Evolutionary conservation across 2,797 vertebrate species (phyloP), one percentile per base, ranked within the genome.

Genomic region (Helicolenus hilgendorfi): DNA sequence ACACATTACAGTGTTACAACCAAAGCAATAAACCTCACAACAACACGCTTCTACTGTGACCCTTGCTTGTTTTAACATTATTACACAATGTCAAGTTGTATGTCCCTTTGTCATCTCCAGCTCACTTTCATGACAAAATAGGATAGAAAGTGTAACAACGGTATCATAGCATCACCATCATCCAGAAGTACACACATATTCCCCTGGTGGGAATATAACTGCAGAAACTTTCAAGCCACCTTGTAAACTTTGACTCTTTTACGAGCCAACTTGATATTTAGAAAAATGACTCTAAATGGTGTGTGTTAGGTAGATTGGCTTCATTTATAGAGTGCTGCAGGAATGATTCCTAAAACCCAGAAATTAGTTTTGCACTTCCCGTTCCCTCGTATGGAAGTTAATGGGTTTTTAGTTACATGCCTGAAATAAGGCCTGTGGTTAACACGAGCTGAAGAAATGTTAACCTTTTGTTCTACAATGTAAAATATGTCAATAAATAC

Each of bases 1-100:
- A 69, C 3, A 87, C 11, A 69, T 53, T 53, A 53, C 0, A 9
- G n/a, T 20, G 56, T 88, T 78, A 86, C 14, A 72, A 65, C 2
- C 22, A 64, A 22, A 63, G 1, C 24, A 11, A 14, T 5, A 0
- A 56, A 56, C 4, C 6, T 13, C 24, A 60, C n/a, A 68, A 60
- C n/a, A 68, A 60, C 68, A 27, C 0, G 2, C 38, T 11, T 62
- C n/a, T 31, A 24, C 55, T 4, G 24, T 77, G 11, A 11, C n/a
- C 8, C 1, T 53, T 4, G 7, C 62, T 20, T 49, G 1, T 55
- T 62, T 65, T 26, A 62, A 56, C 13, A 55, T 70, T 33, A 15
- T 55, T 36, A 73, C n/a, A 67, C 3, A n/a, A 20, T n/a, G 15
- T 20, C 9, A n/a, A 11, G 45, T 24, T 36, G 4, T 41, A 31